A percentile compares a stretch with the other conserved stretches of the same genome.
phyloP scores from a whole-genome alignment of 2,888 invertebrate genomes.

The Buathra laborator region DNA sequence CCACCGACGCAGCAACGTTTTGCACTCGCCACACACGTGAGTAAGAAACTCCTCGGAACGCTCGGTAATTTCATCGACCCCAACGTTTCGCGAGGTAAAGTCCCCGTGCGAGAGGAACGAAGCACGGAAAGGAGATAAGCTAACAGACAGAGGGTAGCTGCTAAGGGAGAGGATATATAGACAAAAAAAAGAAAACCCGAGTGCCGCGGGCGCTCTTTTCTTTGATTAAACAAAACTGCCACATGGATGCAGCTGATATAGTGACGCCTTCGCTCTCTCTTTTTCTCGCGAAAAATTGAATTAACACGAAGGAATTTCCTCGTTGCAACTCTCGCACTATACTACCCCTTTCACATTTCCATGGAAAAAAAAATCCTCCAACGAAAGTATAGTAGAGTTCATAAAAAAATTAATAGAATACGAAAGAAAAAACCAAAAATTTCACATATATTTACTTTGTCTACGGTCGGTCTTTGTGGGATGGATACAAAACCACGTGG shows the following conservation, averaged over 20 bases:
- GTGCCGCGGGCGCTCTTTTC: slow-evolving; percentile 63
- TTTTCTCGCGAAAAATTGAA: slow-evolving; percentile 16
- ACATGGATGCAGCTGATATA: slow-evolving; percentile 69
- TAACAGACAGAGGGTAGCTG: slow-evolving; percentile 68
- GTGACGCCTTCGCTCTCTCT: slow-evolving; percentile 8
- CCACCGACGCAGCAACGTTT: background rate
- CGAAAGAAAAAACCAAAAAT: background rate
- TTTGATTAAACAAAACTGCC: slow-evolving; percentile 75
- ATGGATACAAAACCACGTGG: background rate
- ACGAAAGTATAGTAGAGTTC: background rate
- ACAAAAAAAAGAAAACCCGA: background rate
- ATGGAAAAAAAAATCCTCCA: background rate
- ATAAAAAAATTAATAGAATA: background rate
- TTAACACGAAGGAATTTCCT: slow-evolving; percentile 8
- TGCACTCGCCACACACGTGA: slow-evolving; percentile 16
- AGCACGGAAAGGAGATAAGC: slow-evolving; percentile 71
- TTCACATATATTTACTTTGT: background rate
- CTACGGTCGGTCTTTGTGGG: background rate
- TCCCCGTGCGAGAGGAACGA: slow-evolving; percentile 13
- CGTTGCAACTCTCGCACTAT: background rate
- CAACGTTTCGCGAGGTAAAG: slow-evolving; percentile 5
- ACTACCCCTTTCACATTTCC: background rate
- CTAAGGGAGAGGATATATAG: slow-evolving; percentile 24
- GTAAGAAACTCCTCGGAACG: slow-evolving; percentile 5
- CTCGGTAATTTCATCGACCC: slow-evolving; percentile 27